Conservation (phyloP, 2,888 invertebrate genomes). For the Ptilodon capucinus region DNA sequence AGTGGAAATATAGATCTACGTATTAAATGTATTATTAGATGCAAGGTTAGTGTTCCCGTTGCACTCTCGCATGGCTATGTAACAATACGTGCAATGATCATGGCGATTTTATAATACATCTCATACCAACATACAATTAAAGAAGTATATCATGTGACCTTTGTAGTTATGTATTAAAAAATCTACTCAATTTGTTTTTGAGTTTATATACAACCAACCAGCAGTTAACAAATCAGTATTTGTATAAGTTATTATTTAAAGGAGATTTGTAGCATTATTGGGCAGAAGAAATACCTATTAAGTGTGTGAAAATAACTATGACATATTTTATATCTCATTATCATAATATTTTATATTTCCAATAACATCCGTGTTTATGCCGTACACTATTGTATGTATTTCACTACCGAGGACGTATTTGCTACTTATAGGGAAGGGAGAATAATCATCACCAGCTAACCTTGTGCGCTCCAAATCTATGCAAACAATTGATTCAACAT, state of each 20-base stretch:
- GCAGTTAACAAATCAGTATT: no score
- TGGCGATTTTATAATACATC: conserved; percentile 24
- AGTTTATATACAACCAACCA: no score
- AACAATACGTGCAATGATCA: conserved; percentile 20
- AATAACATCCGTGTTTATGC: conserved; percentile 7
- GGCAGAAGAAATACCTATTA: no score
- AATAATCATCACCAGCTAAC: conserved; percentile 15
- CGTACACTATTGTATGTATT: neutral
- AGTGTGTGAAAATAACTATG: no score
- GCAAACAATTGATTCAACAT: conserved; percentile 28
- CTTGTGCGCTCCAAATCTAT: conserved; percentile 26
- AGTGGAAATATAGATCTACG: conserved; percentile 59
- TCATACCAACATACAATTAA: conserved; percentile 18
- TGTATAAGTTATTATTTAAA: no score
- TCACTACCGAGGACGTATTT: neutral
- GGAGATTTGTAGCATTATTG: no score
- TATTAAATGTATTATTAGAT: conserved; percentile 74
- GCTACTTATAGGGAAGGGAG: conserved; percentile 14
- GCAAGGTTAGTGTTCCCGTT: conserved; percentile 73
- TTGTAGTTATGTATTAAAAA: conserved; percentile 21
- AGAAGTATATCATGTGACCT: conserved; percentile 28
- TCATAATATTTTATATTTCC: no score
- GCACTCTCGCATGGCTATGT: conserved; percentile 48
- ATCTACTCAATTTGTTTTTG: no score
- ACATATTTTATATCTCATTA: neutral